Conservation (phyloP, 1,140 invertebrate species). For the Drosophila aff. region DNA sequence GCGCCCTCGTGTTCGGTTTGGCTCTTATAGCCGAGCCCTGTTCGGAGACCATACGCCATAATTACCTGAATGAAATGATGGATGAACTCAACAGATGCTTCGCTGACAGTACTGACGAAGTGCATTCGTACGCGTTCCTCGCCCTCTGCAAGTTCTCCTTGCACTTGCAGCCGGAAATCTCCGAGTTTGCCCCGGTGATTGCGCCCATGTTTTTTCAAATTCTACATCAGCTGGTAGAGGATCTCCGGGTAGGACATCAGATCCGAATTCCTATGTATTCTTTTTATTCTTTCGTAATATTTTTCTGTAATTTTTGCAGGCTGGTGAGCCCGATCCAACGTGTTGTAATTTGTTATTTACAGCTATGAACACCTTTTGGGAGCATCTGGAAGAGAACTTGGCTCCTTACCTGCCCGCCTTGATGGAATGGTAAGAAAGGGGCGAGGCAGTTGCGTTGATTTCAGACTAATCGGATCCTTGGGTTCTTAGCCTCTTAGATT, state of each 20-base stretch:
- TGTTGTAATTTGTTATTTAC: too few relatives aligned
- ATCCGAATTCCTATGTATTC: too few relatives aligned
- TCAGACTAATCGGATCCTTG: too few relatives aligned
- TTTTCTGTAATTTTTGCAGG: too few relatives aligned
- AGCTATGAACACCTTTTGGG: conserved; percentile 89
- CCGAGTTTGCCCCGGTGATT: conserved; percentile 89
- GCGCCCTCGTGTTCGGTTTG: conserved; percentile 90
- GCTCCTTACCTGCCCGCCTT: too few relatives aligned
- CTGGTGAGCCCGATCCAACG: too few relatives aligned
- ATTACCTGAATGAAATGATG: conserved; percentile 90
- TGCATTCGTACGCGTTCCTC: conserved; percentile 90
- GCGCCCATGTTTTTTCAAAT: conserved; percentile 88
- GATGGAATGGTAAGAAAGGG: too few relatives aligned
- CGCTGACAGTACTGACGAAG: conserved; percentile 86
- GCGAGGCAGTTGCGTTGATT: too few relatives aligned
- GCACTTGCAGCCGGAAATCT: conserved; percentile 91
- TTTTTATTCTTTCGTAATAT: too few relatives aligned
- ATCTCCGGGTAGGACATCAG: conserved; percentile 80
- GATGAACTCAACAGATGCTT: conserved; percentile 91
- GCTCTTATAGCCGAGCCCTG: conserved; percentile 93
- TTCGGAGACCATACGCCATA: conserved; percentile 90
- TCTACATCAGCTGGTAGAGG: conserved; percentile 85
- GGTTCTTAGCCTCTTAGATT: too few relatives aligned
- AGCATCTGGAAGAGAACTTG: conserved; percentile 88
- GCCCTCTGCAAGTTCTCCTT: conserved; percentile 93